Conservation (phyloP, 2,888 invertebrate genomes). For the Deilephila porcellus region DNA sequence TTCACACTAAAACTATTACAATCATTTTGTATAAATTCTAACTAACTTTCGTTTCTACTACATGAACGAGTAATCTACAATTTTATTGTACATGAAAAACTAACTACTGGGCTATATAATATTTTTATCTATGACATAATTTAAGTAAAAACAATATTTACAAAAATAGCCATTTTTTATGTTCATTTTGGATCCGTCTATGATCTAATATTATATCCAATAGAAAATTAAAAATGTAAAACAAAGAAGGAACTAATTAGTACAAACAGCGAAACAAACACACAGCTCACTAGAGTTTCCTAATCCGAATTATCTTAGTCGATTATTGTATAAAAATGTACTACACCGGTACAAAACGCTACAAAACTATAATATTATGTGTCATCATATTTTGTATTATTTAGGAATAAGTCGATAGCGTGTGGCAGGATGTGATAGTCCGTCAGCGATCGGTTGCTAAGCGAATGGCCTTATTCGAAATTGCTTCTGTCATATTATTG, state of each 20-base stretch:
- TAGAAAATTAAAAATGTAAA: constrained; percentile 50
- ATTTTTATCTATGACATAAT: constrained; percentile 79
- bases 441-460: constrained; percentile 36
- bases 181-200: constrained; percentile 67
- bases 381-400: constrained; percentile 42
- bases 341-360: constrained; percentile 66
- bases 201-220: constrained; percentile 60
- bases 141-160: constrained; percentile 82
- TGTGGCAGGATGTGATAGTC: constrained; percentile 44
- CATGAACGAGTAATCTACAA: constrained; percentile 78
- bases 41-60: constrained; percentile 70
- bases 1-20: constrained; percentile 74
- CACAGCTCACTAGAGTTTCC: constrained; percentile 53
- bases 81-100: constrained; percentile 83
- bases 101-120: constrained; percentile 77
- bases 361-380: constrained; percentile 53
- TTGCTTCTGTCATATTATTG: constrained; percentile 36
- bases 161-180: constrained; percentile 80
- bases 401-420: constrained; percentile 50
- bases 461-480: constrained; percentile 34
- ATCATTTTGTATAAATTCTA: constrained; percentile 83
- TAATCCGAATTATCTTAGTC: constrained; percentile 42
- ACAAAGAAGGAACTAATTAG: constrained; percentile 62
- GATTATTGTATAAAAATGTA: constrained; percentile 58
- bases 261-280: constrained; percentile 53